A percentile compares a stretch with the other conserved stretches of the same genome.
Evolutionary conservation across 2,113 vertebrate species (phyloP).

Genomic region (Albula goreensis): DNA sequence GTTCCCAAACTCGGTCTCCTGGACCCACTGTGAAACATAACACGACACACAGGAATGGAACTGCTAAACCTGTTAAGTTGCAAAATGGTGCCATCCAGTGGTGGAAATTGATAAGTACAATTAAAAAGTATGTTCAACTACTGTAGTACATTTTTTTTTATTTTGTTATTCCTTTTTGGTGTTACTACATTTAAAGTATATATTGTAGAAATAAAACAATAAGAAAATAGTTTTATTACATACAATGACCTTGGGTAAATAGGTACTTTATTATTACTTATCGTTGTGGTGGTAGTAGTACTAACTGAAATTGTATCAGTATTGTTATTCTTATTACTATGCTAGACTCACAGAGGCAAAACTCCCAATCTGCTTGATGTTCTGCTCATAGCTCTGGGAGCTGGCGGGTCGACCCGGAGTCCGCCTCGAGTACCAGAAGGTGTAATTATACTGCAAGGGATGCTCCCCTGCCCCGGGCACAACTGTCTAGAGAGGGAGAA

Average conservation of each 20-base stretch:
- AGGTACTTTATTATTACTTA: too few species aligned
- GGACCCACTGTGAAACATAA: too few species aligned
- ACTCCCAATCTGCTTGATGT: slow-evolving; percentile 80
- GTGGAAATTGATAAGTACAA: background rate
- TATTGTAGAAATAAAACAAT: background rate
- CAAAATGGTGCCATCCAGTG: background rate
- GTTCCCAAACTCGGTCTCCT: background rate
- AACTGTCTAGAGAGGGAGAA: slow-evolving; percentile 56
- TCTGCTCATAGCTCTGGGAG: slow-evolving; percentile 80
- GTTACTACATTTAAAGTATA: background rate
- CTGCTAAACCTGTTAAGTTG: background rate
- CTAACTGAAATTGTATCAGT: too few species aligned
- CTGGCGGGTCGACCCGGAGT: slow-evolving; percentile 78
- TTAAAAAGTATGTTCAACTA: background rate
- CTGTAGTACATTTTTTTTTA: background rate
- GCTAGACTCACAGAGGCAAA: slow-evolving; percentile 70
- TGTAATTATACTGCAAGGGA: slow-evolving; percentile 79
- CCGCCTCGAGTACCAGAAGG: slow-evolving; percentile 80
- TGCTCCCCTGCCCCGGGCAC: slow-evolving; percentile 75
- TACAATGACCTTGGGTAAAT: background rate
- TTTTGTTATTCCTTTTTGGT: background rate
- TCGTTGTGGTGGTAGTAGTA: too few species aligned
- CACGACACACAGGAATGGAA: background rate
- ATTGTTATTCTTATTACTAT: background rate
- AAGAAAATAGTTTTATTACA: background rate